Evolutionary conservation across 92 coral and sea anemone genomes (phyloP).

Genomic region (Meandrina meandrites): DNA sequence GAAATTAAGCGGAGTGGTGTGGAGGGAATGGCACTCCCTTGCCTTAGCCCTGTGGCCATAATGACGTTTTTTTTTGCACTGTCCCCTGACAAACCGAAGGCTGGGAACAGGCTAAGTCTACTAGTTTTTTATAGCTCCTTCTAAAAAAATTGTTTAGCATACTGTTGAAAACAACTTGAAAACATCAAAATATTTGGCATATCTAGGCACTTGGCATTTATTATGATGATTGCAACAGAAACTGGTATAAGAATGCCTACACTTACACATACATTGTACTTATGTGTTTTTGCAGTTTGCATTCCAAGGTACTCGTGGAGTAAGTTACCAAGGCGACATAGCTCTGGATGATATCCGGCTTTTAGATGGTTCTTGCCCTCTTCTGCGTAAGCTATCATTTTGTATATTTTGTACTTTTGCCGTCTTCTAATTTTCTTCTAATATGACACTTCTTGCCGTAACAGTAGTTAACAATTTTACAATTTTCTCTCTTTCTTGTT

Average conservation of each 20-base stretch:
- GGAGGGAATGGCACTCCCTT: no score
- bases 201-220: background rate
- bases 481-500: no score
- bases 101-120: no score
- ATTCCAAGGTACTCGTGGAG: conserved; percentile 80
- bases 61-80: no score
- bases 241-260: background rate
- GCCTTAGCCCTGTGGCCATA: no score
- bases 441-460: no score
- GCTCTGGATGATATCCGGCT: conserved; percentile 91
- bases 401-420: background rate
- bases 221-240: background rate
- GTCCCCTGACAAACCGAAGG: no score
- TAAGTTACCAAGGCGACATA: conserved; percentile 90
- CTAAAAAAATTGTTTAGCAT: background rate
- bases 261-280: background rate
- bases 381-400: conserved; percentile 60
- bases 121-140: background rate
- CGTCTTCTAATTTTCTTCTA: background rate
- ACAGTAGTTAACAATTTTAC: no score
- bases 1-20: no score
- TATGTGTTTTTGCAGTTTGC: conserved; percentile 61
- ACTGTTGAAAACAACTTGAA: background rate
- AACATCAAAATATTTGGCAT: background rate
- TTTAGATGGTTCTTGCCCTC: conserved; percentile 79